Evolutionary conservation across 2,888 invertebrate genomes (phyloP), one percentile per base, ranked within the genome.

Genomic region (Heteromurus nitidus): DNA sequence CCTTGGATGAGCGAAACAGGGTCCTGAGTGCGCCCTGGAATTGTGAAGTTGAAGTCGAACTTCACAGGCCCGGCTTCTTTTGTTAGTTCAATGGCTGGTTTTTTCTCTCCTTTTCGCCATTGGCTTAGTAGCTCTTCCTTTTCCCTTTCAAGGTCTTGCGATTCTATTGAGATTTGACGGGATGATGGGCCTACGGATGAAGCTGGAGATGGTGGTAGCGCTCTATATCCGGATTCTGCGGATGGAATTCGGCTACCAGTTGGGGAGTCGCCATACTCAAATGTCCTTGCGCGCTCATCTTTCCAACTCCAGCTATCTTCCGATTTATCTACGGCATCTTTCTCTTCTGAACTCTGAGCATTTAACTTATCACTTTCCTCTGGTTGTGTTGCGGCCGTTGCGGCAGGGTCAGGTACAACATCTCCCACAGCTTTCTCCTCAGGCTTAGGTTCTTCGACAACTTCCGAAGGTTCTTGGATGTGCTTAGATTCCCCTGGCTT

Each of bases 201-300:
- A 3, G 44, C 58, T 11, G 69, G 28, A 13, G 70, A 64, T 42
- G 77, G 77, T 20, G 77, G 77, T 70, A 79, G 53, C 11, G 77
- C 77, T 42, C 77, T n/a, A 22, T 70, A 79, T 3, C 77, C 77
- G 9, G 77, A 79, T 20, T 62, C 69, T 3, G 77, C 69, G 2
- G 77, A 79, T 5, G 62, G 68, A 3, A 70, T 50, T 0, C 77
- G 68, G 1, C 68, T 31, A 16, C 30, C 20, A 1, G 28, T 1
- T 20, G 68, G 44, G 7, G 47, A 60, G 1, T 55, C 36, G 11
- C 53, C 76, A 18, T 62, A 20, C 2, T 73, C 58, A 18, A 58
- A 44, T 13, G 30, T 31, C 16, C 16, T 60, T 18, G 36, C n/a
- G 11, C 30, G 3, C 0, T 68, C 68, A 0, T 68, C 68, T 9